Evolutionary conservation across 2,888 invertebrate genomes (phyloP), one percentile per base, ranked within the genome.

Genomic region (Temnothorax ravouxi): DNA sequence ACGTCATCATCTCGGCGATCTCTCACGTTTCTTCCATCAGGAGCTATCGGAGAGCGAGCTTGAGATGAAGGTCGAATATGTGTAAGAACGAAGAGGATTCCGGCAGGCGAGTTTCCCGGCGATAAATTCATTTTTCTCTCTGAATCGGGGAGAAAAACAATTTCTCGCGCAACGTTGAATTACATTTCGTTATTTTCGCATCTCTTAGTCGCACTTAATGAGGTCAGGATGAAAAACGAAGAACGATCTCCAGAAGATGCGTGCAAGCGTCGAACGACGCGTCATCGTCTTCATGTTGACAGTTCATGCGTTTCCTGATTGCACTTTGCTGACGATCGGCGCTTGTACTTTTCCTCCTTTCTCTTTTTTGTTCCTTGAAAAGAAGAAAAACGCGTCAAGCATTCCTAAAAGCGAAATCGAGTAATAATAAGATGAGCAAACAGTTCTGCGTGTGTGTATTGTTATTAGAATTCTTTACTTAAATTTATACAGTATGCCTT

Each of bases 401-500:
- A 18, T 9, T 41, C 13, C 9, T 47, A 77, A 87, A 87, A 88
- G 86, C 89, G 83, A 84, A 85, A 75, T 81, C 69, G 69, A 83
- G 67, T 80, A 83, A 88, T 61, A 71, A 72, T 77, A 86, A 87
- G 71, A 87, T 74, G 83, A 88, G 85, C 87, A 83, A 89, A 88
- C 41, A 38, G 9, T 79, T 72, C 21, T 71, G 34, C 29, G 56
- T 44, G 29, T 64, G 75, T 71, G 56, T 84, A 79, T 61, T 82
- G 13, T 85, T 67, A 38, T 86, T 88, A 88, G 83, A 88, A 87
- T 85, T 86, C 76, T 79, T 86, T 72, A 62, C 86, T 66, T 88
- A 86, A 89, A 88, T 91, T 91, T 89, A 90, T 90, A 91, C 90
- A 90, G 77, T 84, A 80, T 88, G 72, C 84, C 84, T 84, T 84